Conservation (phyloP, 2,888 invertebrate species). For the Dorcus parallelipipedus region DNA sequence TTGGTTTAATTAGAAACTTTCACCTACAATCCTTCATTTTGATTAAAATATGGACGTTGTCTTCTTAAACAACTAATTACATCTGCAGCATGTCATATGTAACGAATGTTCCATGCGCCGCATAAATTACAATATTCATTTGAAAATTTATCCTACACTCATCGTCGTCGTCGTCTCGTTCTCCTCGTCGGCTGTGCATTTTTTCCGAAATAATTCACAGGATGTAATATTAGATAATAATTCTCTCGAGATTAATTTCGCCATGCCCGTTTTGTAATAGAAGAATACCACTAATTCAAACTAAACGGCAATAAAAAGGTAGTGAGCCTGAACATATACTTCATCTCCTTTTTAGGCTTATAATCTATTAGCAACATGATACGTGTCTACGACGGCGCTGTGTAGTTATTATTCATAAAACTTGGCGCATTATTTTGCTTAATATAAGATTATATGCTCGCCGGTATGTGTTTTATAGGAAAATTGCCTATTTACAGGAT, state of each 20-base stretch:
- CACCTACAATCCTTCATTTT: constrained; percentile 3
- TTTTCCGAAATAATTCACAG: not conserved
- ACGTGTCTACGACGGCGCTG: not conserved
- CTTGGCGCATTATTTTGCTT: constrained; percentile 8
- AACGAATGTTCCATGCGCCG: constrained; percentile 6
- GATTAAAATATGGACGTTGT: constrained; percentile 12
- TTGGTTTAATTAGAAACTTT: constrained; percentile 14
- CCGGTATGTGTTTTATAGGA: not conserved
- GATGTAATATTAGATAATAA: constrained; percentile 13
- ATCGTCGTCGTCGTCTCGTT: not conserved
- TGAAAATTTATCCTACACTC: constrained; percentile 9
- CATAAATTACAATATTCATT: constrained; percentile 10
- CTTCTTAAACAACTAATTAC: constrained; percentile 12
- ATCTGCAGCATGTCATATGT: constrained; percentile 9
- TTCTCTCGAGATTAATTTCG: constrained; percentile 10
- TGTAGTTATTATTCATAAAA: constrained; percentile 13
- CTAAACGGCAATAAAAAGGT: constrained; percentile 7
- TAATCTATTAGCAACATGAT: constrained; percentile 12
- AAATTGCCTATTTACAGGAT: not conserved
- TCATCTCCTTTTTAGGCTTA: constrained; percentile 4
- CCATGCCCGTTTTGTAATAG: constrained; percentile 5
- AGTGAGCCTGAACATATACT: not conserved
- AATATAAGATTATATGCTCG: not conserved
- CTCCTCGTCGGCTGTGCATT: not conserved
- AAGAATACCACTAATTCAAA: constrained; percentile 6